A percentile compares a stretch with the other conserved stretches of the same genome.
Conservation (phyloP, 2,113 vertebrate genomes). For the Monarcha castaneiventris region DNA sequence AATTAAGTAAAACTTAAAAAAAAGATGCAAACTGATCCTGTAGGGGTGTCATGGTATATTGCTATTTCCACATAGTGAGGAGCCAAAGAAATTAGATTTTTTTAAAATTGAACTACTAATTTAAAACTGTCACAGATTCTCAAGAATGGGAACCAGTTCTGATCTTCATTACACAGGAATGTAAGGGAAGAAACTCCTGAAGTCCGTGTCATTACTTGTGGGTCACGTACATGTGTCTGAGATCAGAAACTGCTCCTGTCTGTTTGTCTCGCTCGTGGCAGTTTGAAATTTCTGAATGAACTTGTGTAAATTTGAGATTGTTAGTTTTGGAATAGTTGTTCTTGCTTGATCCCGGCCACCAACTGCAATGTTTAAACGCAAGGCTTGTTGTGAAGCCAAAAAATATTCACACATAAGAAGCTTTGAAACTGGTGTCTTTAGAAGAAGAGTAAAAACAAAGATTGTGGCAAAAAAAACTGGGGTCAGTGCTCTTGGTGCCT, state of each 20-base stretch:
- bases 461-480: conserved; percentile 73
- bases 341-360: conserved; percentile 72
- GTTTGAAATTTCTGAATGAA: conserved; percentile 58
- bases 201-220: neutral
- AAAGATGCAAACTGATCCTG: conserved; percentile 75
- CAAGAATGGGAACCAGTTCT: neutral
- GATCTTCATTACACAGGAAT: neutral
- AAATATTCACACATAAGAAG: conserved; percentile 72
- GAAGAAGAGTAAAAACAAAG: conserved; percentile 69
- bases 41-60: conserved; percentile 76
- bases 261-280: conserved; percentile 43
- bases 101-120: conserved; percentile 61
- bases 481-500: conserved; percentile 86
- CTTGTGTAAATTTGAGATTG: conserved; percentile 59
- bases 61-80: conserved; percentile 79
- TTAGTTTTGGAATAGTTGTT: conserved; percentile 49
- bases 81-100: conserved; percentile 81
- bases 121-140: conserved; percentile 40
- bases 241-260: conserved; percentile 32
- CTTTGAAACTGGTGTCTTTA: conserved; percentile 81
- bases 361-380: conserved; percentile 61
- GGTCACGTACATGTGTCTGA: neutral
- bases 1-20: conserved; percentile 58
- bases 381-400: conserved; percentile 79
- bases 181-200: neutral